Evolutionary conservation across 2,797 vertebrate species (phyloP).

Genomic region (Acipenser ruthenus): DNA sequence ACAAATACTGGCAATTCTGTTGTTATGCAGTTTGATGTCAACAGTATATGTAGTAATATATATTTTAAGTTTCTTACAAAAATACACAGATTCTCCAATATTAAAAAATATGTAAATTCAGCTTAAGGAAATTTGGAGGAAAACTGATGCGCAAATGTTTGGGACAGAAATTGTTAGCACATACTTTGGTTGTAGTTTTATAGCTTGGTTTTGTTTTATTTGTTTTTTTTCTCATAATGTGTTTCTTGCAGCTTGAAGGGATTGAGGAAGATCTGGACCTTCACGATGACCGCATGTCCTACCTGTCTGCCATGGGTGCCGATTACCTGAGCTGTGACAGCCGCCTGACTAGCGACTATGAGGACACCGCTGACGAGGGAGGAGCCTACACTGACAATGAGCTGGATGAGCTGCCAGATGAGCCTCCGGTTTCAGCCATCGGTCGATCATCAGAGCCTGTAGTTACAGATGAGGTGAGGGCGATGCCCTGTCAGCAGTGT

Average conservation of each 20-base stretch:
- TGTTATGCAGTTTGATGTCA: too few species aligned
- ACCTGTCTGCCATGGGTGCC: slow-evolving; percentile 89
- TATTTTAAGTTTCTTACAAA: too few species aligned
- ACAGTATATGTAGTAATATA: too few species aligned
- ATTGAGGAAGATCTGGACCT: slow-evolving; percentile 82
- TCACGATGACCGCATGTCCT: slow-evolving; percentile 87
- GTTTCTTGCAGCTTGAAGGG: slow-evolving; percentile 80
- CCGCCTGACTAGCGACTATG: slow-evolving; percentile 86
- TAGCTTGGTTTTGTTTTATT: too few species aligned
- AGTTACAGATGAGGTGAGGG: slow-evolving; percentile 20
- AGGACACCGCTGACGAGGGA: slow-evolving; percentile 92
- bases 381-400: slow-evolving; percentile 95
- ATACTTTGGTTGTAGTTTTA: too few species aligned
- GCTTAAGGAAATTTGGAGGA: too few species aligned
- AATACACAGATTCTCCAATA: too few species aligned
- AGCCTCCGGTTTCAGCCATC: slow-evolving; percentile 76
- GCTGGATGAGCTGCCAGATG: slow-evolving; percentile 79
- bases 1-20: too few species aligned
- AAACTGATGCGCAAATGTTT: not conserved
- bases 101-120: too few species aligned
- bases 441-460: slow-evolving; percentile 86
- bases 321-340: slow-evolving; percentile 98
- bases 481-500: too few species aligned
- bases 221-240: slow-evolving; percentile 45
- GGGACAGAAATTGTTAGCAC: slow-evolving; percentile 2